A percentile compares a stretch with the other conserved stretches of the same genome.
Conservation (phyloP, 2,888 invertebrate species). For the Calameuta pallipes region DNA sequence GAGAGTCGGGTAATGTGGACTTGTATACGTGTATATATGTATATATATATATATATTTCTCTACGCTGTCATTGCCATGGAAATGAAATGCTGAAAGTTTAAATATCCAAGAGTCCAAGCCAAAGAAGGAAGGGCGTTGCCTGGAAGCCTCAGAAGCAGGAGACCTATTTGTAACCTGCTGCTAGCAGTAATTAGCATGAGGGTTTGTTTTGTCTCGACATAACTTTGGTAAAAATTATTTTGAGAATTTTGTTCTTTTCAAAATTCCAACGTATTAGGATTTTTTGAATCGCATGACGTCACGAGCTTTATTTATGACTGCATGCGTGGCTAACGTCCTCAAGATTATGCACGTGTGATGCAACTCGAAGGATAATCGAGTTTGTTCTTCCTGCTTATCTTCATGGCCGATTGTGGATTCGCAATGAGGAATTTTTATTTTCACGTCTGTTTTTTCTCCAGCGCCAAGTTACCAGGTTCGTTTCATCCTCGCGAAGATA, state of each 20-base stretch:
- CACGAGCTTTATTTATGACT: no score
- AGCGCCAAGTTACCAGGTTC: neutral
- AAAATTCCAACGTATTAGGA: neutral
- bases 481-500: neutral
- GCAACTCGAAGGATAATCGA: no score
- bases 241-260: neutral
- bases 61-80: slow-evolving; percentile 11
- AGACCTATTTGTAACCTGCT: slow-evolving; percentile 28
- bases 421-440: neutral
- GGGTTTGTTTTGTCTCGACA: slow-evolving; percentile 44
- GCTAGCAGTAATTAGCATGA: slow-evolving; percentile 40
- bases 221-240: slow-evolving; percentile 31
- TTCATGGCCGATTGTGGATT: neutral
- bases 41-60: neutral
- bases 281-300: no score
- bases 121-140: slow-evolving; percentile 30
- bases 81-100: slow-evolving; percentile 21
- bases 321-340: no score
- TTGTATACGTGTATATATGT: neutral
- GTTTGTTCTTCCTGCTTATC: neutral
- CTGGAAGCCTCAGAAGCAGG: slow-evolving; percentile 28
- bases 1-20: neutral
- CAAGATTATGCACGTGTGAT: no score
- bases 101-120: slow-evolving; percentile 15
- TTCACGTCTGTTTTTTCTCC: neutral